phyloP scores from a whole-genome alignment of 2,113 vertebrate genomes.

The Caranx ignobilis region DNA sequence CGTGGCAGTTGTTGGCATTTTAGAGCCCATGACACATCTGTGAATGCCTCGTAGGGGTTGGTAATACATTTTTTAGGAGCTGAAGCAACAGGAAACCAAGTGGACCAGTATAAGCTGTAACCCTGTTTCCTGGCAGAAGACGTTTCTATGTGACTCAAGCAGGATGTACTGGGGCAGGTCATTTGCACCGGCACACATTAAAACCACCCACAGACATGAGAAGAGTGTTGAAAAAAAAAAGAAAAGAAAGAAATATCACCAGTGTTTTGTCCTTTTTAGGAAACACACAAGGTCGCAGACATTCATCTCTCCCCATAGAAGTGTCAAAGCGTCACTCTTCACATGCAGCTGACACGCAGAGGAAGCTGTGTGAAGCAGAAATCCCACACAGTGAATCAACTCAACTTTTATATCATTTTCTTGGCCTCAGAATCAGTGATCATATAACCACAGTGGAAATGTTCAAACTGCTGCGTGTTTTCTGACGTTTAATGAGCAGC shows the following conservation, averaged over 20 bases:
- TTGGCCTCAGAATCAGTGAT: too few species aligned
- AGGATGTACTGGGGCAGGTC: background rate
- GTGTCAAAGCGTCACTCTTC: background rate
- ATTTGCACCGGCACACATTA: background rate
- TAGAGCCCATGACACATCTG: background rate
- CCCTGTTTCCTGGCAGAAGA: background rate
- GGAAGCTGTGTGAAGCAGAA: background rate
- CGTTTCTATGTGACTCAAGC: slow-evolving; percentile 2
- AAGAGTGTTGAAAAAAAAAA: background rate
- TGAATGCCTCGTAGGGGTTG: background rate
- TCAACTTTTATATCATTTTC: background rate
- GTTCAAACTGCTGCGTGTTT: too few species aligned
- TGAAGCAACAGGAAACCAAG: too few species aligned
- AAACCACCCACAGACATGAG: slow-evolving; percentile 21
- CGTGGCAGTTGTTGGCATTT: background rate
- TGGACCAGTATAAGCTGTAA: background rate
- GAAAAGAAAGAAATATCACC: background rate
- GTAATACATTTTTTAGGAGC: background rate
- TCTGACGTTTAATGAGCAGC: too few species aligned
- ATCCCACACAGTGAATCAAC: background rate
- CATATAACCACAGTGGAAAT: too few species aligned
- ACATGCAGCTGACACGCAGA: background rate
- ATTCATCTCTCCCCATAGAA: background rate
- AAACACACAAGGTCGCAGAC: too few species aligned
- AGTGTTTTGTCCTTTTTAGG: too few species aligned